Percentiles rank a stretch among this genome's conserved stretches.
Conservation (phyloP, 2,113 vertebrate genomes). For the Erythrolamprus reginae region DNA sequence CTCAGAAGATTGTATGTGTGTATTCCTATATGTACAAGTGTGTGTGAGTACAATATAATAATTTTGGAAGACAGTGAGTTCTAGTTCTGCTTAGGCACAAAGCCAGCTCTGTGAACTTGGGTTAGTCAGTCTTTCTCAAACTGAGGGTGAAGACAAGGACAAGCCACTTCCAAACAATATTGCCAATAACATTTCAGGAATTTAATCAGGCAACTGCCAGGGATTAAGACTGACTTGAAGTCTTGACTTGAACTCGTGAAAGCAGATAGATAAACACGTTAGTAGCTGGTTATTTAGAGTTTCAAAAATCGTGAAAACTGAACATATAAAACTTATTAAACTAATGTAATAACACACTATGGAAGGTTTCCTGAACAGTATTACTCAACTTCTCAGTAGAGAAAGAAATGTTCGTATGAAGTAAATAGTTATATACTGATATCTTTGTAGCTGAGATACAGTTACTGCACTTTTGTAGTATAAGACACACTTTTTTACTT, state of each 20-base stretch:
- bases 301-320: neutral
- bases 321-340: neutral
- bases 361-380: neutral
- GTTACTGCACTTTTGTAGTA: too few species aligned
- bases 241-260: too few species aligned
- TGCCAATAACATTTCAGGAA: neutral
- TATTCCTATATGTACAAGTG: neutral
- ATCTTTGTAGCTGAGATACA: neutral
- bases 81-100: neutral
- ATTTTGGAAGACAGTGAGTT: neutral
- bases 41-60: neutral
- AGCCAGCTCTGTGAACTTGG: neutral
- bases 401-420: neutral
- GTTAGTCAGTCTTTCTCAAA: neutral
- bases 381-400: neutral
- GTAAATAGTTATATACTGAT: neutral
- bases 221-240: neutral
- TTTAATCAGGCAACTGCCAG: neutral
- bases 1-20: neutral
- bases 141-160: neutral
- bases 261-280: neutral
- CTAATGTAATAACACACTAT: neutral
- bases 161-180: neutral
- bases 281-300: neutral
- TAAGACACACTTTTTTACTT: too few species aligned